These are phyloP conservation scores for Carassius gibelio DNA, from an alignment of 2,113 vertebrate species.

Conservation along the genomic window DNA sequence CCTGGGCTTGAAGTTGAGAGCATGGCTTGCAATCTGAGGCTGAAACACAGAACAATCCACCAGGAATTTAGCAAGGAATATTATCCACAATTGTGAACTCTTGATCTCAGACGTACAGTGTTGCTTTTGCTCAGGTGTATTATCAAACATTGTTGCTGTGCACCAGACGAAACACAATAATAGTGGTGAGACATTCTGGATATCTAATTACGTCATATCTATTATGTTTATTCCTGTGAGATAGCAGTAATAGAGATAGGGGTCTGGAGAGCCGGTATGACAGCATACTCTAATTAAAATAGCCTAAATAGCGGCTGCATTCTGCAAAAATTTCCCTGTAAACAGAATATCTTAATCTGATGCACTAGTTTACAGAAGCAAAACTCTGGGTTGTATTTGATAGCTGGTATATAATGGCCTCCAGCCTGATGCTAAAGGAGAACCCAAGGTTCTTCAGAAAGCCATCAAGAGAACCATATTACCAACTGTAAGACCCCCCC, in stretches of 20 bases:
- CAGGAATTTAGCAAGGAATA: background rate
- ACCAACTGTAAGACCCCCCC: background rate
- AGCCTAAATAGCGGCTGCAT: background rate
- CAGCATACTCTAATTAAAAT: background rate
- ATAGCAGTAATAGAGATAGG: background rate
- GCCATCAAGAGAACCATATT: background rate
- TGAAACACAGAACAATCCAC: slow-evolving; percentile 60
- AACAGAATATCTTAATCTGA: slow-evolving; percentile 19
- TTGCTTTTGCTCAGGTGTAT: background rate
- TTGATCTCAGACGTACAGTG: background rate
- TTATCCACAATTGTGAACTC: background rate
- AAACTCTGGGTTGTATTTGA: slow-evolving; percentile 37
- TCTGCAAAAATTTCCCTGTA: slow-evolving; percentile 19
- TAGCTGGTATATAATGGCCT: background rate
- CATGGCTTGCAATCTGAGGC: slow-evolving; percentile 84
- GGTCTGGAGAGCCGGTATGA: background rate
- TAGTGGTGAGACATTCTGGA: background rate
- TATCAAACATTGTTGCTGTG: background rate
- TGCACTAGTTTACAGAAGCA: slow-evolving; percentile 49
- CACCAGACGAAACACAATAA: slow-evolving; percentile 6
- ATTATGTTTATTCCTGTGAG: background rate
- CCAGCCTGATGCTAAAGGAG: background rate
- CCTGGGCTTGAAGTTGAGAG: slow-evolving; percentile 57
- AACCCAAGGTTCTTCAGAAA: background rate
- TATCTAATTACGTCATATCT: background rate